phyloP scores from a whole-genome alignment of 2,113 vertebrate species.

The Raja brachyura region DNA sequence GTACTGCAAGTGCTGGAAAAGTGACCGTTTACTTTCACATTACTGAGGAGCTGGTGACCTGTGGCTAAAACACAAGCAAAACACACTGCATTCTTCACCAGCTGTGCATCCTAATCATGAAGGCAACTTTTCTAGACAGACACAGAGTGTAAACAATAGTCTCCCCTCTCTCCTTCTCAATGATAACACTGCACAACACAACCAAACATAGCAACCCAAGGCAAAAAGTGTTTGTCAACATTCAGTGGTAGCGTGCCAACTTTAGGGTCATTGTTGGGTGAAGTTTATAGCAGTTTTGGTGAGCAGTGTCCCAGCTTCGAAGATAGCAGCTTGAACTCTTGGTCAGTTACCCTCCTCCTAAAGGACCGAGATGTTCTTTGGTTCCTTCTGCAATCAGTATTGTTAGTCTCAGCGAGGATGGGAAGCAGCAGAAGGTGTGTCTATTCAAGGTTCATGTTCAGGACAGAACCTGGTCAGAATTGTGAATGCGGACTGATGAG shows the following conservation, averaged over 20 bases:
- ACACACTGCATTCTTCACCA: neutral
- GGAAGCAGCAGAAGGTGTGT: neutral
- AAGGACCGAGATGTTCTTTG: neutral
- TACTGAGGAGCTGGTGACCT: neutral
- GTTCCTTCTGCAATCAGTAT: neutral
- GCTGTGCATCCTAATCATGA: neutral
- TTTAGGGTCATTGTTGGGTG: neutral
- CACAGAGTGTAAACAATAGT: neutral
- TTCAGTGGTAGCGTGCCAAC: neutral
- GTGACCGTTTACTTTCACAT: too few species aligned
- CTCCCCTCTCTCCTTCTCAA: neutral
- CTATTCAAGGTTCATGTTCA: neutral
- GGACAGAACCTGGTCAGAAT: neutral
- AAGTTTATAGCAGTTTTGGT: neutral
- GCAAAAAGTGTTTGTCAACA: neutral
- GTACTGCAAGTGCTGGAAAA: too few species aligned
- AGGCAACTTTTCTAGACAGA: neutral
- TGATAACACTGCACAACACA: neutral
- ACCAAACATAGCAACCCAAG: neutral
- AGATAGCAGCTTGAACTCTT: neutral
- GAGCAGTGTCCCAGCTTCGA: neutral
- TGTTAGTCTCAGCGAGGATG: neutral
- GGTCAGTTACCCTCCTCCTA: neutral
- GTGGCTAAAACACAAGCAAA: neutral
- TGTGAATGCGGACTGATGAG: neutral